Conservation (phyloP, 1,140 invertebrate genomes). For the Lycorma delicatula region DNA sequence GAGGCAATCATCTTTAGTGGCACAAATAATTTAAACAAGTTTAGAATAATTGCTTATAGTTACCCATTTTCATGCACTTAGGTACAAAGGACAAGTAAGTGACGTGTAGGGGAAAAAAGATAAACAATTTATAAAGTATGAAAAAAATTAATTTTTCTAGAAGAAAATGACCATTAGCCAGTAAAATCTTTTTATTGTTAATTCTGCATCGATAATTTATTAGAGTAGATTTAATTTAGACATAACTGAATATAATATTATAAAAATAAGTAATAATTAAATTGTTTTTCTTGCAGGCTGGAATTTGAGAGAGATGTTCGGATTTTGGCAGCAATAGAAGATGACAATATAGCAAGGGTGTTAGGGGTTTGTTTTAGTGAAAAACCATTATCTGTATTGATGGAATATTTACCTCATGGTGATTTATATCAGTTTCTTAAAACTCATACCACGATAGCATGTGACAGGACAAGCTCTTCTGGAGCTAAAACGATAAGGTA, state of each 20-base stretch:
- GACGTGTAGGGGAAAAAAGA: too few relatives aligned
- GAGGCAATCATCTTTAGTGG: too few relatives aligned
- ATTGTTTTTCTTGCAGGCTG: constrained; percentile 59
- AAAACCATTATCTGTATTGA: constrained; percentile 74
- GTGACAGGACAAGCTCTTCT: constrained; percentile 44
- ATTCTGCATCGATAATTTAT: background rate
- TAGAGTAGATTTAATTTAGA: constrained; percentile 12
- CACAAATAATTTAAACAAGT: too few relatives aligned
- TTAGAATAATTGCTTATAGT: too few relatives aligned
- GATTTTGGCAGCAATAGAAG: constrained; percentile 75
- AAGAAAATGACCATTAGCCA: too few relatives aligned
- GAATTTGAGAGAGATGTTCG: constrained; percentile 85
- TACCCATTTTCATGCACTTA: too few relatives aligned
- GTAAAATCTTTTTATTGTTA: too few relatives aligned
- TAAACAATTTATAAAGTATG: too few relatives aligned
- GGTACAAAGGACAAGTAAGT: too few relatives aligned
- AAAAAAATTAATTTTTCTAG: too few relatives aligned
- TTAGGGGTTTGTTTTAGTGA: constrained; percentile 75
- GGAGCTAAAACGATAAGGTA: constrained; percentile 54
- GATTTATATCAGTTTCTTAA: constrained; percentile 82
- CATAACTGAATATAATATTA: too few relatives aligned
- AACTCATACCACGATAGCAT: constrained; percentile 37
- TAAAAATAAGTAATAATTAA: too few relatives aligned
- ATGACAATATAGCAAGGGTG: constrained; percentile 78
- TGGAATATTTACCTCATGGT: constrained; percentile 85